These are phyloP conservation scores for Channa striata DNA, from an alignment of 2,797 vertebrate genomes.

Conservation along the genomic window DNA sequence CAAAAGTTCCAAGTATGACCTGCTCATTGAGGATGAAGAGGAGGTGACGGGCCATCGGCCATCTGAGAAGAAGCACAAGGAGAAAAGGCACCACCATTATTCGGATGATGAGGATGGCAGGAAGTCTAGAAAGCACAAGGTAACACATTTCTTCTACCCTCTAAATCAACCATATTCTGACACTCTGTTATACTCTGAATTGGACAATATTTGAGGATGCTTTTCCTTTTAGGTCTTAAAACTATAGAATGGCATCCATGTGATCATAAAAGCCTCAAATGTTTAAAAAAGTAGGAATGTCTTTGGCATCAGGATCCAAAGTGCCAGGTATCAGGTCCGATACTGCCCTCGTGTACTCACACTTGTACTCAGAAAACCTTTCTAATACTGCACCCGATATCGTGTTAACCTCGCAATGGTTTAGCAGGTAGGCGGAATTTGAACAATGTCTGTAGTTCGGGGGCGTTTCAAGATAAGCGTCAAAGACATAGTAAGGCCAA, in stretches of 20 bases:
- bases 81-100: slow-evolving; percentile 87
- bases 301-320: too few species aligned
- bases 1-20: slow-evolving; percentile 90
- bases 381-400: too few species aligned
- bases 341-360: too few species aligned
- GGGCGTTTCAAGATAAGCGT: too few species aligned
- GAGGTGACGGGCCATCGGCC: slow-evolving; percentile 80
- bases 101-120: slow-evolving; percentile 89
- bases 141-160: slow-evolving; percentile 44
- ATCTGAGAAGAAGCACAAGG: slow-evolving; percentile 89
- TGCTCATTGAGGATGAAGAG: slow-evolving; percentile 89
- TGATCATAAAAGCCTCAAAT: background rate
- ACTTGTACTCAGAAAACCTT: too few species aligned
- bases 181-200: background rate
- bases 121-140: slow-evolving; percentile 90
- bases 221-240: background rate
- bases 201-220: background rate
- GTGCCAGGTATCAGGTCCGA: too few species aligned
- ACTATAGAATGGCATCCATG: too few species aligned
- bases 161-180: background rate
- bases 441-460: too few species aligned
- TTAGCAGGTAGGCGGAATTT: too few species aligned
- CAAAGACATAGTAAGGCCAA: too few species aligned
- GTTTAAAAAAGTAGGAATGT: background rate
- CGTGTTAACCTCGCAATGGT: too few species aligned